phyloP scores from a whole-genome alignment of 2,797 vertebrate species.

The Ctenopoma kingsleyae region DNA sequence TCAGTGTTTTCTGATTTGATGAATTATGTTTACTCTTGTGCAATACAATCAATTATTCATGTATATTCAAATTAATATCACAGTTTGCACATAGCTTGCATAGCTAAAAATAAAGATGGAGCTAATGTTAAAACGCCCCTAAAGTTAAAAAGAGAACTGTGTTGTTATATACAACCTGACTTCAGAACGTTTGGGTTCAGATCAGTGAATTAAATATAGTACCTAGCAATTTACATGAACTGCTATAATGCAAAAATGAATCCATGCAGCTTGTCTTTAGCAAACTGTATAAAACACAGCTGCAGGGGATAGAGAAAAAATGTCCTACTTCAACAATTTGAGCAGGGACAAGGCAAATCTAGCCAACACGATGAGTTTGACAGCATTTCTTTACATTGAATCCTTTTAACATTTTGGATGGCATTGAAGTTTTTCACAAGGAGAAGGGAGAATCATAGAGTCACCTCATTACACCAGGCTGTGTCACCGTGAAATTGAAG shows the following conservation, averaged over 20 bases:
- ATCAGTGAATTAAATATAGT: neutral
- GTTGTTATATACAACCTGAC: neutral
- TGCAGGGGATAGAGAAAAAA: neutral
- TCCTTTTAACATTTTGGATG: slow-evolving; percentile 46
- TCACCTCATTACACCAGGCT: slow-evolving; percentile 74
- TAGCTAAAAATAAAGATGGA: slow-evolving; percentile 14
- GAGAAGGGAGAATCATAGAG: slow-evolving; percentile 43
- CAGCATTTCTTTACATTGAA: slow-evolving; percentile 30
- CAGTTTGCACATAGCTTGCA: neutral
- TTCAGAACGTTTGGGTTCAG: neutral
- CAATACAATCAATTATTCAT: slow-evolving; percentile 1
- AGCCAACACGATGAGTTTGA: slow-evolving; percentile 39
- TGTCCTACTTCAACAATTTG: slow-evolving; percentile 15
- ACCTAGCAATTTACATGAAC: neutral
- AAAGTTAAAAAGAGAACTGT: neutral
- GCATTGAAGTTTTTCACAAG: slow-evolving; percentile 47
- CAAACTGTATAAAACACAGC: slow-evolving; percentile 3
- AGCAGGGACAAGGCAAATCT: slow-evolving; percentile 25
- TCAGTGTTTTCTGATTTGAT: neutral
- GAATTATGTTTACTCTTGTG: slow-evolving; percentile 5
- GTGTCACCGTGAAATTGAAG: slow-evolving; percentile 83
- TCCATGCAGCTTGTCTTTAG: neutral
- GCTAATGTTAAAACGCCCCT: neutral
- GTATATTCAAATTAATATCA: neutral
- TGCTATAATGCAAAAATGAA: neutral